Evolutionary conservation across 2,113 vertebrate genomes (phyloP).

Genomic region (Eonycteris spelaea): DNA sequence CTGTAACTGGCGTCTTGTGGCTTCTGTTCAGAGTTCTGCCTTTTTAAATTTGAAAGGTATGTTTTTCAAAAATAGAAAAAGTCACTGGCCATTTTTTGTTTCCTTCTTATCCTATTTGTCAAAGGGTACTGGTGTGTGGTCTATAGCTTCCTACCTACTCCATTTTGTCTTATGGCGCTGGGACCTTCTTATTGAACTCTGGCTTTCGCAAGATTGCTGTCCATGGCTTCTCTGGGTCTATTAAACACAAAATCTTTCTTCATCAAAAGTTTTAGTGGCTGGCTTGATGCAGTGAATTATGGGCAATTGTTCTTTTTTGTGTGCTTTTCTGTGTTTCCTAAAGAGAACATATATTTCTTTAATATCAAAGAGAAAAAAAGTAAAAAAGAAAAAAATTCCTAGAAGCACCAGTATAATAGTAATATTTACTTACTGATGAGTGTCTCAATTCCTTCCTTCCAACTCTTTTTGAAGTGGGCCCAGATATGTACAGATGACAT

Average conservation of each 20-base stretch:
- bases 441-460: neutral
- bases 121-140: neutral
- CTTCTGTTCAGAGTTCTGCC: neutral
- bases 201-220: neutral
- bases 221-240: neutral
- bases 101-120: constrained; percentile 44
- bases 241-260: neutral
- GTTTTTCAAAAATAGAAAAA: neutral
- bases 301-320: neutral
- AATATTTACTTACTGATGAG: neutral
- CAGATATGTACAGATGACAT: neutral
- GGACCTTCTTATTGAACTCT: neutral
- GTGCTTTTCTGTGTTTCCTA: neutral
- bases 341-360: neutral
- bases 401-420: neutral
- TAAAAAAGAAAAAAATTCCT: neutral
- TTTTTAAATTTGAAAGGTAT: neutral
- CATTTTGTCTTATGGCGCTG: neutral
- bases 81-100: neutral
- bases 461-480: neutral
- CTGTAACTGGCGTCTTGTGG: neutral
- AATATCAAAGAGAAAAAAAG: neutral
- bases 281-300: neutral
- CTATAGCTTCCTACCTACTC: neutral
- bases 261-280: neutral